Evolutionary conservation across 2,888 invertebrate species (phyloP).

Genomic region (Drosophila bunnanda): DNA sequence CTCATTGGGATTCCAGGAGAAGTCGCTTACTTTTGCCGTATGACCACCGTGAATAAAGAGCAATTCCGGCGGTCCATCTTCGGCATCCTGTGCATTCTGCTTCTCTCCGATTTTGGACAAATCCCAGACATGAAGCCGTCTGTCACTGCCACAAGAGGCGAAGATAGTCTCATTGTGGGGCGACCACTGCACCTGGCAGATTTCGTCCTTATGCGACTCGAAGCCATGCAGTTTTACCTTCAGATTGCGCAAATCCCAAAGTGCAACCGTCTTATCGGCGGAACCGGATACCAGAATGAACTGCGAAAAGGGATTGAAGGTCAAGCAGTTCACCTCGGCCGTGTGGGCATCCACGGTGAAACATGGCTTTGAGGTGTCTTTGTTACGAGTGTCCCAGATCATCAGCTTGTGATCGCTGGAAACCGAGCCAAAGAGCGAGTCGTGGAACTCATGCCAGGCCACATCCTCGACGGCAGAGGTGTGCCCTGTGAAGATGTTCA

Average conservation of each 20-base stretch:
- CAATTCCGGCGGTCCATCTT: constrained; percentile 98
- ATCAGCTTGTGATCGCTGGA: constrained; percentile 99
- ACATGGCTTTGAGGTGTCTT: constrained; percentile 97
- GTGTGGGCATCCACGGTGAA: constrained; percentile 99
- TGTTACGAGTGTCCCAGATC: constrained; percentile 99
- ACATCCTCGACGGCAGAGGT: constrained; percentile 99
- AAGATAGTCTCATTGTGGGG: constrained; percentile 99
- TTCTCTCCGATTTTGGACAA: constrained; percentile 99
- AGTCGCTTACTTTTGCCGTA: constrained; percentile 99
- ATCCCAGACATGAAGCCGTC: constrained; percentile 99
- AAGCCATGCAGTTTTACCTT: constrained; percentile 99
- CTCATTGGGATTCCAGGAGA: constrained; percentile 99
- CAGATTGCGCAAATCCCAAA: constrained; percentile 99
- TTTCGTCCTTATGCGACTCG: constrained; percentile 99
- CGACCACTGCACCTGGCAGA: constrained; percentile 99
- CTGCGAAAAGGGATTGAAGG: constrained; percentile 99
- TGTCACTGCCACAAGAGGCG: constrained; percentile 98
- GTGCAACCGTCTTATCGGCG: constrained; percentile 98
- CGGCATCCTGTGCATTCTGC: constrained; percentile 98
- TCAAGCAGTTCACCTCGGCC: constrained; percentile 99
- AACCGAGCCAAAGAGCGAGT: constrained; percentile 98
- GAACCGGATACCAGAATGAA: constrained; percentile 99
- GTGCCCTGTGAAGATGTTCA: constrained; percentile 99
- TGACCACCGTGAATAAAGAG: constrained; percentile 99
- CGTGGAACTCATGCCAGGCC: constrained; percentile 99